A percentile compares a stretch with the other conserved stretches of the same genome.
These are phyloP conservation scores for Branchinecta lynchi DNA, from an alignment of 1,140 invertebrate species.

Conservation along the genomic window DNA sequence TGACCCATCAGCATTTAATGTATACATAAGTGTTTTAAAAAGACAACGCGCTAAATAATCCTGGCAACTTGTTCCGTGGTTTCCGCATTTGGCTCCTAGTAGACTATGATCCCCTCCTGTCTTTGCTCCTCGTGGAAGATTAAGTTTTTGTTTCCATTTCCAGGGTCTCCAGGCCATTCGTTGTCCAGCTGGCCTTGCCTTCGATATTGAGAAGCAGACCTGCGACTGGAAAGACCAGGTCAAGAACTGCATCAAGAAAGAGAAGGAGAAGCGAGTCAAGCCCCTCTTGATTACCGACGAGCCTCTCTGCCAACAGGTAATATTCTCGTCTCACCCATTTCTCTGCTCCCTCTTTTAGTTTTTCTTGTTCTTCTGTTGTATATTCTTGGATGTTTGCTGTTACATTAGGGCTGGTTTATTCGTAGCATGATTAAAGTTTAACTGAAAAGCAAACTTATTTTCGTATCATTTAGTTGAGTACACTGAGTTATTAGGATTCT, in stretches of 20 bases:
- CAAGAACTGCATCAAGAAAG: slow-evolving; percentile 81
- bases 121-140: too few species aligned
- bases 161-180: slow-evolving; percentile 78
- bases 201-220: slow-evolving; percentile 89
- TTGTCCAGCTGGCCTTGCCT: slow-evolving; percentile 79
- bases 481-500: too few species aligned
- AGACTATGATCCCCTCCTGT: too few species aligned
- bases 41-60: too few species aligned
- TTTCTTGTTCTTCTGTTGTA: not conserved
- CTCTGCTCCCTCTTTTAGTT: not conserved
- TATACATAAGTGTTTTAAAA: too few species aligned
- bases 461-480: too few species aligned
- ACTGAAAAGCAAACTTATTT: too few species aligned
- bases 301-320: slow-evolving; percentile 50
- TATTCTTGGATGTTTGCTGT: not conserved
- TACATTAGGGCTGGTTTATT: too few species aligned
- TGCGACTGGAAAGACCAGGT: slow-evolving; percentile 89
- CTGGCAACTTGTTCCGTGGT: too few species aligned
- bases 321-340: not conserved
- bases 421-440: too few species aligned
- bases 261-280: slow-evolving; percentile 74
- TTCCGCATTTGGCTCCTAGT: too few species aligned
- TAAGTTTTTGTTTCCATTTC: slow-evolving; percentile 21
- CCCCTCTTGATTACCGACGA: slow-evolving; percentile 78
- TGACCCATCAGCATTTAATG: too few species aligned